A percentile compares a stretch with the other conserved stretches of the same genome.
Evolutionary conservation across 2,888 invertebrate genomes (phyloP).

Genomic region (Mesodorylaimus sp.): DNA sequence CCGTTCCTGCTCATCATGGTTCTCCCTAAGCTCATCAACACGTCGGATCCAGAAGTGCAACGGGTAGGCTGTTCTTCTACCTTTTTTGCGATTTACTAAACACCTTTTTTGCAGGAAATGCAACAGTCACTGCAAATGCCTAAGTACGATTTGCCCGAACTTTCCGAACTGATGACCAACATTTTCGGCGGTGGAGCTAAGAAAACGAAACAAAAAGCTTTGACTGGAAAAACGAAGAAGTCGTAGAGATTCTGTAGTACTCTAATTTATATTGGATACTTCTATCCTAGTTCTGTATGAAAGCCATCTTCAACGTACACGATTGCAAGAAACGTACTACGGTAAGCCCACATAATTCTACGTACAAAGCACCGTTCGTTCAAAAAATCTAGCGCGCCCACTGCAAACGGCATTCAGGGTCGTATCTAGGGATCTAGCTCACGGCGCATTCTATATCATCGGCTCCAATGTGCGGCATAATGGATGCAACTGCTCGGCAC

Average conservation of each 20-base stretch:
- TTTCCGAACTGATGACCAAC: conserved; percentile 80
- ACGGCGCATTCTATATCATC: conserved; percentile 8
- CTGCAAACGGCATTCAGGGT: too few species aligned
- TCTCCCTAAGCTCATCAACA: conserved; percentile 81
- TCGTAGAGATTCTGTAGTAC: too few species aligned
- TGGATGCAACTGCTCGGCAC: conserved; percentile 7
- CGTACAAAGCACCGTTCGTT: too few species aligned
- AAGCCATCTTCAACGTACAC: too few species aligned
- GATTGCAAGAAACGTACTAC: too few species aligned
- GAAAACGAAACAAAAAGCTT: conserved; percentile 14
- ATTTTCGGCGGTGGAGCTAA: conserved; percentile 53
- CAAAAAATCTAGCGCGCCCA: too few species aligned
- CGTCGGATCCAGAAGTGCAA: conserved; percentile 74
- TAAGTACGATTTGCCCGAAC: conserved; percentile 63
- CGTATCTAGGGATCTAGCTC: too few species aligned
- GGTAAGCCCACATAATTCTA: too few species aligned
- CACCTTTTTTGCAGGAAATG: conserved; percentile 29
- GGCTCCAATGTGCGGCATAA: neutral
- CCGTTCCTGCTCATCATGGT: conserved; percentile 75
- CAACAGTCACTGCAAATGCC: conserved; percentile 54
- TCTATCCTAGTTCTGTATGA: too few species aligned
- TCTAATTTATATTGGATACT: too few species aligned
- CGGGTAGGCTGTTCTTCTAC: conserved; percentile 40
- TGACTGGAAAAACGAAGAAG: conserved; percentile 2
- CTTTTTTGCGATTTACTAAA: neutral